Evolutionary conservation across 1,140 invertebrate species (phyloP), one percentile per base, ranked within the genome.

Genomic region (Drosophila pectinifera): DNA sequence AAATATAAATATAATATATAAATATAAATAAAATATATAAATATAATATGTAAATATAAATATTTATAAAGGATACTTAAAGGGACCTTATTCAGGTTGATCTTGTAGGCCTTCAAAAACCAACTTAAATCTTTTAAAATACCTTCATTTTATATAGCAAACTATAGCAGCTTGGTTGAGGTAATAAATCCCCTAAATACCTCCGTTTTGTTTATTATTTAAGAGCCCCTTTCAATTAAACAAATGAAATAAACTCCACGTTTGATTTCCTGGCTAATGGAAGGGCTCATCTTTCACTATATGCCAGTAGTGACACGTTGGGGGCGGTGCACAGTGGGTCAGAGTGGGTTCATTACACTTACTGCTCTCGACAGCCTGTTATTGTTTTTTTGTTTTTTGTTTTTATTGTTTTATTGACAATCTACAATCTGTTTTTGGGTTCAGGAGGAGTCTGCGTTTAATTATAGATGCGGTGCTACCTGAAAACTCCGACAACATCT

Each of bases 381-480:
- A 41, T 62, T 62, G 49, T 10, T 63, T 42, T 34, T 54, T 62
- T 65, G 56, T 46, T 46, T 51, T n/a, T 62, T 62, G 49, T 10
- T 63, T 42, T 34, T 54, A 48, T 65, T 41, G 39, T 46, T 51
- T 69, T 69, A 46, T 48, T 70, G 64, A 69, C 51, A 48, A 70
- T 70, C 64, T 70, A 70, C 67, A 70, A 70, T 70, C 64, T 70
- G 67, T 70, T 70, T 69, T 43, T 7, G 59, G 43, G 38, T 36
- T 62, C 36, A 49, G 34, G 28, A 36, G 64, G 49, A 70, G 64
- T 70, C 64, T 70, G 67, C 42, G 67, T 57, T 70, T 70, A 70
- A 70, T 57, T 70, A 70, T 70, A 70, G 67, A 70, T 39, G 16
- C 46, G 8, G 28, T 11, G 13, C 20, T 51, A 34, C 49, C 28